Conservation (phyloP, 2,888 invertebrate genomes). For the Drosophila leonis region DNA sequence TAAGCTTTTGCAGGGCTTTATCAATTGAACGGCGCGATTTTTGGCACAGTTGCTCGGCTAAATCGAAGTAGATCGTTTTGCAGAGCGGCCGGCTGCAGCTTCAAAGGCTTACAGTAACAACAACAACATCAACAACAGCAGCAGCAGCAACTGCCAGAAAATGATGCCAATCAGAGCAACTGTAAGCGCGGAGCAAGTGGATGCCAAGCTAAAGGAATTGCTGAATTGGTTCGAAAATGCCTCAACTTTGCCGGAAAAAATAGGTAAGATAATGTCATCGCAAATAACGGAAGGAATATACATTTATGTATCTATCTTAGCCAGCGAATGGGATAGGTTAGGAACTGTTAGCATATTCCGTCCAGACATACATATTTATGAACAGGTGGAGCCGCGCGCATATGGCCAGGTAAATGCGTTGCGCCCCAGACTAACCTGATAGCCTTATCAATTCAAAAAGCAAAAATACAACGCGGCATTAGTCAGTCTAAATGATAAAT, state of each 20-base stretch:
- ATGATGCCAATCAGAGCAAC: slow-evolving; percentile 13
- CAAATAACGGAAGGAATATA: background rate
- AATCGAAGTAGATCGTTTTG: slow-evolving; percentile 34
- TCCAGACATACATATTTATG: background rate
- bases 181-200: slow-evolving; percentile 26
- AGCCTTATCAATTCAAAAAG: slow-evolving; percentile 35
- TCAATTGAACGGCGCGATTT: slow-evolving; percentile 55
- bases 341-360: background rate
- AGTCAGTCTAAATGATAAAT: slow-evolving; percentile 44
- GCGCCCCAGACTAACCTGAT: slow-evolving; percentile 19
- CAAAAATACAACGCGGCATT: background rate
- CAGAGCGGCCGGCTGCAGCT: slow-evolving; percentile 1
- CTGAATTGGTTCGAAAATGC: slow-evolving; percentile 73
- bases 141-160: slow-evolving; percentile 12
- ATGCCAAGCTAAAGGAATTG: slow-evolving; percentile 60
- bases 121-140: slow-evolving; percentile 6
- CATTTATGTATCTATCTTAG: background rate
- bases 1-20: slow-evolving; percentile 64
- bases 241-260: slow-evolving; percentile 72
- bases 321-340: slow-evolving; percentile 28
- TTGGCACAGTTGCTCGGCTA: slow-evolving; percentile 36
- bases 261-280: slow-evolving; percentile 62
- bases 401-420: slow-evolving; percentile 6
- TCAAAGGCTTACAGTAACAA: slow-evolving; percentile 2
- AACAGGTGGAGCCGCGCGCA: background rate